These are phyloP conservation scores for Lycia hirtaria DNA, from an alignment of 2,888 invertebrate genomes.

Conservation along the genomic window DNA sequence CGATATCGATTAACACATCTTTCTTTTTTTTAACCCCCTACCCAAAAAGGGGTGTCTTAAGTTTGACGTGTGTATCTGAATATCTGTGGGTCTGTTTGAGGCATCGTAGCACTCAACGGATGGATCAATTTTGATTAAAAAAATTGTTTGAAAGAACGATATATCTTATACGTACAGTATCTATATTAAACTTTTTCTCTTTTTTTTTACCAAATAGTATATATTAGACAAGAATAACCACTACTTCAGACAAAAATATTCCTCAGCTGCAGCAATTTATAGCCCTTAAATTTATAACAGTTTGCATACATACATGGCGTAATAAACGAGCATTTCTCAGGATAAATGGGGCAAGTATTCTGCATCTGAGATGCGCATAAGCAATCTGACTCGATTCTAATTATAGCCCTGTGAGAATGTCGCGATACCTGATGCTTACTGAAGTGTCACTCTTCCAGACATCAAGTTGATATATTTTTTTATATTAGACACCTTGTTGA, in stretches of 20 bases:
- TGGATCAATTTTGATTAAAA: too few species aligned
- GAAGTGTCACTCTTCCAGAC: constrained; percentile 47
- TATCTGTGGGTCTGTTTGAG: too few species aligned
- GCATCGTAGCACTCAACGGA: too few species aligned
- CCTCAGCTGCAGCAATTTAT: constrained; percentile 28
- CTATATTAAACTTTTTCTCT: too few species aligned
- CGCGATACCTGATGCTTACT: constrained; percentile 59
- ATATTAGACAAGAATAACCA: constrained; percentile 12
- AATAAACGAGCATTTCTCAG: constrained; percentile 36
- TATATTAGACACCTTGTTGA: background rate
- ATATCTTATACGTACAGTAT: too few species aligned
- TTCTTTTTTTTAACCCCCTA: too few species aligned
- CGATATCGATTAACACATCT: background rate
- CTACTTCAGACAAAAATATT: constrained; percentile 19
- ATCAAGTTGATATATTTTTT: constrained; percentile 11
- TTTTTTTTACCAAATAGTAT: too few species aligned
- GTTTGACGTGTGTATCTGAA: too few species aligned
- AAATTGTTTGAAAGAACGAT: too few species aligned
- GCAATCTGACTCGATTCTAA: constrained; percentile 69
- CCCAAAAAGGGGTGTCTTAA: background rate
- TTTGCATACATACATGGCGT: constrained; percentile 42
- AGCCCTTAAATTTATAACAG: constrained; percentile 29
- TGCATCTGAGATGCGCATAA: constrained; percentile 65
- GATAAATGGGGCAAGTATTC: constrained; percentile 70
- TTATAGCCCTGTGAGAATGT: constrained; percentile 63